Conservation (phyloP, 1,140 invertebrate genomes). For the Drosophila burlai region DNA sequence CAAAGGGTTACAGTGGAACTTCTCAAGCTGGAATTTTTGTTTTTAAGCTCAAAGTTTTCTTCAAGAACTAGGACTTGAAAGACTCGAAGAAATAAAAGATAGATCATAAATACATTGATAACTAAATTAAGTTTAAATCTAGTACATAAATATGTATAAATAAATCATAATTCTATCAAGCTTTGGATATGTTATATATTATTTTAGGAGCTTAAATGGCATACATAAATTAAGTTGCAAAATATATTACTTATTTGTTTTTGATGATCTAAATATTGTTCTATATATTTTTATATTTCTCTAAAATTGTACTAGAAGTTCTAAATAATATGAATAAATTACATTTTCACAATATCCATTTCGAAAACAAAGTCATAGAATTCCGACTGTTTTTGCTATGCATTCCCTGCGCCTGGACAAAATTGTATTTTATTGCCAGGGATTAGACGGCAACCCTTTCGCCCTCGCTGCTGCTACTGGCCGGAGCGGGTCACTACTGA, state of each 20-base stretch:
- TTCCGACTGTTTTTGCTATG: conserved; percentile 18
- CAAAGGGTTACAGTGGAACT: conserved; percentile 46
- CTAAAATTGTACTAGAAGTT: too few relatives aligned
- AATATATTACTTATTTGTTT: too few relatives aligned
- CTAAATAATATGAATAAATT: too few relatives aligned
- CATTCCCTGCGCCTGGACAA: conserved; percentile 40
- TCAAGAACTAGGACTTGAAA: too few relatives aligned
- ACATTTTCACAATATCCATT: too few relatives aligned
- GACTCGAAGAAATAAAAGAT: not conserved
- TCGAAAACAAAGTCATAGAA: not conserved
- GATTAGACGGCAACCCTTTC: conserved; percentile 74
- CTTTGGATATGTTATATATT: too few relatives aligned
- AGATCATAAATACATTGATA: not conserved
- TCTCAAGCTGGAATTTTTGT: not conserved
- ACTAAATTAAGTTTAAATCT: not conserved
- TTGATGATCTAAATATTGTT: too few relatives aligned
- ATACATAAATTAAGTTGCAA: too few relatives aligned
- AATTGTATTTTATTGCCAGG: conserved; percentile 79
- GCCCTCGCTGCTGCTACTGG: conserved; percentile 3
- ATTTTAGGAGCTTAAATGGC: too few relatives aligned
- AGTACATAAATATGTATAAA: not conserved
- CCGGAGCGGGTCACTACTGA: conserved; percentile 52
- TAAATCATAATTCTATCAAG: not conserved
- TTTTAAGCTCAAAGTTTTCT: too few relatives aligned
- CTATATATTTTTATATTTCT: too few relatives aligned